A percentile compares a stretch with the other conserved stretches of the same genome.
Evolutionary conservation across 2,797 vertebrate species (phyloP).

Genomic region (Phoxinus dragarum): DNA sequence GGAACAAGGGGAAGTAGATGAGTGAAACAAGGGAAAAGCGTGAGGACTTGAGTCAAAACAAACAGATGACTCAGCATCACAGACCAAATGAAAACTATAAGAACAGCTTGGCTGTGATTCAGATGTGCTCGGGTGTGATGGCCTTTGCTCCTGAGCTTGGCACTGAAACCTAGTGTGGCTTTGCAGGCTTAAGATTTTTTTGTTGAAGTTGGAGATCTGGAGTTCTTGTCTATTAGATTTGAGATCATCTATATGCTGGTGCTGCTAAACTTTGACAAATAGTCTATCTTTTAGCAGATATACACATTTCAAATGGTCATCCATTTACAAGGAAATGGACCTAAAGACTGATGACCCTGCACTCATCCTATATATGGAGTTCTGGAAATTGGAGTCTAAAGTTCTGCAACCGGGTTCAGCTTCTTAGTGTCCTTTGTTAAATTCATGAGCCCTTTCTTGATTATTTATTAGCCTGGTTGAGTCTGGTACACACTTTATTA

Average conservation of each 20-base stretch:
- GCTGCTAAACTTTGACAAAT: background rate
- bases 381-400: background rate
- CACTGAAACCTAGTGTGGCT: slow-evolving; percentile 6
- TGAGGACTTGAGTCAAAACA: slow-evolving; percentile 1
- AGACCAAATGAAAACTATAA: slow-evolving; percentile 29
- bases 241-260: background rate
- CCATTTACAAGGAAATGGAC: background rate
- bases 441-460: slow-evolving; percentile 62
- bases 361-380: background rate
- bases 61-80: slow-evolving; percentile 21
- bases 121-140: slow-evolving; percentile 20
- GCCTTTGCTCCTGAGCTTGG: slow-evolving; percentile 26
- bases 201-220: no score
- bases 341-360: background rate
- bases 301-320: background rate
- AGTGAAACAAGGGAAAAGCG: background rate
- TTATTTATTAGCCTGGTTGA: slow-evolving; percentile 63
- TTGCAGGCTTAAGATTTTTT: background rate
- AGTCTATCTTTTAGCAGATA: background rate
- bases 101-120: slow-evolving; percentile 15
- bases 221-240: background rate
- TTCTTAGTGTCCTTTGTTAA: slow-evolving; percentile 56
- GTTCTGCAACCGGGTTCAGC: slow-evolving; percentile 53
- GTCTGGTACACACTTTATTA: slow-evolving; percentile 73
- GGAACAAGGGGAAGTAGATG: slow-evolving; percentile 17